Evolutionary conservation across 2,797 vertebrate genomes (phyloP), one percentile per base, ranked within the genome.

Genomic region (Gambusia yucatana): DNA sequence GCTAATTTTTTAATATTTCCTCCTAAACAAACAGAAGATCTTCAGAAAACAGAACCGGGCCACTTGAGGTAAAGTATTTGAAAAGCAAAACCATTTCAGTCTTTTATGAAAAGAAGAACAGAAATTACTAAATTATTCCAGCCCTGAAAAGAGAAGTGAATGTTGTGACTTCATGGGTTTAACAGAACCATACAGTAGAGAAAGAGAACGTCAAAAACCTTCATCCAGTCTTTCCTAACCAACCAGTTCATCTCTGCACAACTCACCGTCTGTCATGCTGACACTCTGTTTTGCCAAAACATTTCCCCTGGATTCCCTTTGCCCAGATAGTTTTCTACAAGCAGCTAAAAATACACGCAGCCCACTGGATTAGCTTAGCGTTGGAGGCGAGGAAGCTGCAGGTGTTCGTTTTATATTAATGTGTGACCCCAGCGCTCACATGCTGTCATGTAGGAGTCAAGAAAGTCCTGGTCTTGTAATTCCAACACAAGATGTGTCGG

Each of bases 401-500:
- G 73, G 78, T 75, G 78, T 46, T 74, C 20, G 30, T 57, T 71
- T 55, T 50, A 71, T 41, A 71, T 77, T 71, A 57, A 71, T 25
- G 28, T 28, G 65, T 71, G 65, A 70, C 41, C 39, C 74, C 74
- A 8, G 28, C 43, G 6, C 59, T 75, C 73, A 25, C 55, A 33
- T 75, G 55, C 74, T 47, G 74, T 36, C 44, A 63, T 47, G 57
- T 36, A 36, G 36, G 47, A n/a, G 47, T 69, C 39, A 77, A 25
- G 67, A 43, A 77, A 44, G n/a, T 72, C 50, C 16, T 17, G 50
- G 59, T 22, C 46, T 13, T 30, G 25, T n/a, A 57, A 63, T 73
- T 72, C 47, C 52, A 72, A 48, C 43, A 78, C 36, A 70, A 77
- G 65, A 70, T 17, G 65, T 22, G 77, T 7, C 13, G 4, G 44